Evolutionary conservation across 1,140 invertebrate genomes (phyloP), one percentile per base, ranked within the genome.

Genomic region (Oncopeltus fasciatus): DNA sequence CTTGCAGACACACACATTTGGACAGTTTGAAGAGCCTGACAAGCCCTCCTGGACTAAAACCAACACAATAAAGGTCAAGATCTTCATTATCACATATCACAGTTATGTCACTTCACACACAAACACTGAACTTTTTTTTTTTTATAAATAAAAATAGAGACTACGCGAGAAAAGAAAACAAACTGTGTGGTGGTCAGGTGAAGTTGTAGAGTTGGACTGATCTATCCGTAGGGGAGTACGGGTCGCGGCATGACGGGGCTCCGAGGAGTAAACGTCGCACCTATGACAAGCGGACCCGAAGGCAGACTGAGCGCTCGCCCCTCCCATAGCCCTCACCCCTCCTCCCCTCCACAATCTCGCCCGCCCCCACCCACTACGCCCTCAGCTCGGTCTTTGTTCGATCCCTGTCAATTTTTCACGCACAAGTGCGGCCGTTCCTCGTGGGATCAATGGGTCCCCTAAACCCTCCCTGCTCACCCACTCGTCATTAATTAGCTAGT

Each of bases 1-100:
- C 74, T 92, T 93, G 75, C 90, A 94, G 64, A 80, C 79, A 73
- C 91, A 94, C 67, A 87, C 82, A 24, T 81, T 80, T 47, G 87
- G 85, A 69, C 88, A 91, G 65, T 76, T 77, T 63, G 73, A 77
- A 2, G 59, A 63, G 71, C 72, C 61, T 70, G 61, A 65, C 63
- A 62, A 59, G 27, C 28, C 62, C 53, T 18, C 51, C 16, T 57
- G n/a, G 44, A 62, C 31, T 1, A 46, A n/a, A 12, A 46, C 31
- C 58, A 56, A 58, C 60, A 38, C 57, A 57, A 57, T 28, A 14
- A 65, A 21, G 27, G 44, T 26, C 46, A 60, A 63, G 47, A 57
- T 57, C 43, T 26, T 46, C 28, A 60, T 60, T 21, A 49, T 60
- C 27, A 47, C 60, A 53, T 57, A 29, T 56, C 24, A 20, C 29